Evolutionary conservation across 2,888 invertebrate genomes (phyloP).

Genomic region (Seira ritae): DNA sequence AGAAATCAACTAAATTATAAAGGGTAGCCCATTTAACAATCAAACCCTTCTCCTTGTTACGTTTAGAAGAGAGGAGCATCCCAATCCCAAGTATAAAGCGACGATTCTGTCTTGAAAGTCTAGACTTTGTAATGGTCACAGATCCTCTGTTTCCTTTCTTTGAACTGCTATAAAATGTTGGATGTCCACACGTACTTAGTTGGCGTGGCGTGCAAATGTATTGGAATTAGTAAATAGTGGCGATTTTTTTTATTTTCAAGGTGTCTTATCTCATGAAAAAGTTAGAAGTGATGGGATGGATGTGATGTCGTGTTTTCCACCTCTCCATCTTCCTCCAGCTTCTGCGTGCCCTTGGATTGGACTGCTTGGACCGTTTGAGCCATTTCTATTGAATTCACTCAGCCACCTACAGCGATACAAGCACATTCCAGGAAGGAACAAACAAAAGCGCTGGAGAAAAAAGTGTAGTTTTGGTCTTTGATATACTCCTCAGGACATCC

Average conservation of each 20-base stretch:
- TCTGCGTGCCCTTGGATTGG: constrained; percentile 17
- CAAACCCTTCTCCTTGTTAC: constrained; percentile 46
- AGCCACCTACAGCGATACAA: constrained; percentile 21
- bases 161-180: background rate
- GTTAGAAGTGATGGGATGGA: constrained; percentile 33
- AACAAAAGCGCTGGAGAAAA: constrained; percentile 24
- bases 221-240: constrained; percentile 30
- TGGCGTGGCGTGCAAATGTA: constrained; percentile 38
- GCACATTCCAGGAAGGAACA: constrained; percentile 34
- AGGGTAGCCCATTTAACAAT: constrained; percentile 50
- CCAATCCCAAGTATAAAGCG: background rate
- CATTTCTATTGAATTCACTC: constrained; percentile 19
- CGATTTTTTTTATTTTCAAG: constrained; percentile 31
- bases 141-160: constrained; percentile 16
- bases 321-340: constrained; percentile 47
- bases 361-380: background rate
- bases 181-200: constrained; percentile 12
- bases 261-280: constrained; percentile 45
- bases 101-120: background rate
- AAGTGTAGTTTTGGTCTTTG: constrained; percentile 31
- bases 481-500: constrained; percentile 51
- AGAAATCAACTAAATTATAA: constrained; percentile 14
- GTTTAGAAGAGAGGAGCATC: too few relatives aligned
- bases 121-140: constrained; percentile 8
- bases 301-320: constrained; percentile 37